Conservation (phyloP, 2,888 invertebrate genomes). For the Dyspetes luteomarginatus region DNA sequence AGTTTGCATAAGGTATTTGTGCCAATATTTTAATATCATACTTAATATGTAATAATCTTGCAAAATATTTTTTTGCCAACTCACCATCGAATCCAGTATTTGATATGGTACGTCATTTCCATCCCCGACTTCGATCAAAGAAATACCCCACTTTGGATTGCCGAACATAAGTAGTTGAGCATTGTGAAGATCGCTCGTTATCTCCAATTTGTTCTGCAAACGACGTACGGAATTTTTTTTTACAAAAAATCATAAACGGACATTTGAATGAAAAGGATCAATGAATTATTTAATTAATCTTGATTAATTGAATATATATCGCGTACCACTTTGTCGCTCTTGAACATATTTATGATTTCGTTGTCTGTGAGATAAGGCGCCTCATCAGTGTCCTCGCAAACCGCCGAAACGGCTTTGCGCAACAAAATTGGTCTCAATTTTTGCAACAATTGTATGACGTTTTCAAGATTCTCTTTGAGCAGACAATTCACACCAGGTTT, state of each 20-base stretch:
- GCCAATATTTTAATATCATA: no score
- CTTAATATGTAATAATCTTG: no score
- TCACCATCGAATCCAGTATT: constrained; percentile 82
- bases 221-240: constrained; percentile 12
- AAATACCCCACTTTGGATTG: constrained; percentile 90
- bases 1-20: no score
- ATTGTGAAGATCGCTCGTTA: constrained; percentile 86
- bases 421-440: constrained; percentile 88
- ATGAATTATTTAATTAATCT: not conserved
- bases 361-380: constrained; percentile 87
- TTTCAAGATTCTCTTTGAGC: constrained; percentile 86
- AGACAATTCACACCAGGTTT: constrained; percentile 88
- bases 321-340: constrained; percentile 83
- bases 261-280: not conserved
- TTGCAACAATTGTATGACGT: constrained; percentile 87
- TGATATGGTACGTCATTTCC: constrained; percentile 76
- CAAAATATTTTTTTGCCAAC: constrained; percentile 62
- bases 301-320: not conserved
- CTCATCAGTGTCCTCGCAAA: constrained; percentile 85
- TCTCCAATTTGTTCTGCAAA: constrained; percentile 82
- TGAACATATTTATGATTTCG: constrained; percentile 86
- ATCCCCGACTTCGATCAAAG: constrained; percentile 84
- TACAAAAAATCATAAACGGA: constrained; percentile 1
- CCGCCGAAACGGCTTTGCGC: constrained; percentile 85
- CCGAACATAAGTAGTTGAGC: constrained; percentile 88